Evolutionary conservation across 2,888 invertebrate genomes (phyloP).

Genomic region (Eristalis arbustorum): DNA sequence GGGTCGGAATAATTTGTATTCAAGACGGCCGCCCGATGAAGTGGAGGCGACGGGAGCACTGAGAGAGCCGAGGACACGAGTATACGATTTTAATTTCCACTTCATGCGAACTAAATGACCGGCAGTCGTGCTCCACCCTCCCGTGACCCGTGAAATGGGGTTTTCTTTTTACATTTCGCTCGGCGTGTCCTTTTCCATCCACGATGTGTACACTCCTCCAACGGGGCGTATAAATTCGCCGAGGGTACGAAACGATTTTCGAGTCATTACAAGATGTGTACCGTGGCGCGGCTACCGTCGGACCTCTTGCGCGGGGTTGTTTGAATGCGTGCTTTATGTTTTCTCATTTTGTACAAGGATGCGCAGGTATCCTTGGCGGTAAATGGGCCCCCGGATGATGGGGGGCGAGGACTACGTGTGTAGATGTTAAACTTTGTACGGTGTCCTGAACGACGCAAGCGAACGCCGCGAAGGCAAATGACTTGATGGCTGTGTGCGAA

Average conservation of each 20-base stretch:
- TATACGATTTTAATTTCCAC: constrained; percentile 68
- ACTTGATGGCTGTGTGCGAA: constrained; percentile 28
- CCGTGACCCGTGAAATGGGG: not conserved
- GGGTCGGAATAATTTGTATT: constrained; percentile 61
- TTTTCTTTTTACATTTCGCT: constrained; percentile 21
- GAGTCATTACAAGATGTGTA: constrained; percentile 57
- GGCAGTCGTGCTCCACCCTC: constrained; percentile 43
- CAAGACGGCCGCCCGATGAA: constrained; percentile 49
- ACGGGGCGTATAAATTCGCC: not conserved
- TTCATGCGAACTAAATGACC: constrained; percentile 67
- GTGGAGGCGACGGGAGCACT: not conserved
- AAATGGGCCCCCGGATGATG: not conserved
- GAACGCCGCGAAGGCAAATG: constrained; percentile 41
- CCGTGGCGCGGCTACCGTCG: not conserved
- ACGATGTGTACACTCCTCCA: not conserved
- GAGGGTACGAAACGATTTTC: constrained; percentile 57
- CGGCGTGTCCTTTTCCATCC: constrained; percentile 37
- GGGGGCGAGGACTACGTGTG: not conserved
- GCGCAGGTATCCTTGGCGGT: constrained; percentile 41
- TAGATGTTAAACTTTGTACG: constrained; percentile 35
- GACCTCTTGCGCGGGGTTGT: not conserved
- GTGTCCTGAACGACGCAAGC: not conserved
- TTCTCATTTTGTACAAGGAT: constrained; percentile 47
- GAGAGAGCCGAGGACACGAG: constrained; percentile 46
- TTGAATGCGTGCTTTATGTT: constrained; percentile 48